Percentiles rank a stretch among this genome's conserved stretches.
phyloP scores from a whole-genome alignment of 1,140 invertebrate species.

The Drosophila funebris region DNA sequence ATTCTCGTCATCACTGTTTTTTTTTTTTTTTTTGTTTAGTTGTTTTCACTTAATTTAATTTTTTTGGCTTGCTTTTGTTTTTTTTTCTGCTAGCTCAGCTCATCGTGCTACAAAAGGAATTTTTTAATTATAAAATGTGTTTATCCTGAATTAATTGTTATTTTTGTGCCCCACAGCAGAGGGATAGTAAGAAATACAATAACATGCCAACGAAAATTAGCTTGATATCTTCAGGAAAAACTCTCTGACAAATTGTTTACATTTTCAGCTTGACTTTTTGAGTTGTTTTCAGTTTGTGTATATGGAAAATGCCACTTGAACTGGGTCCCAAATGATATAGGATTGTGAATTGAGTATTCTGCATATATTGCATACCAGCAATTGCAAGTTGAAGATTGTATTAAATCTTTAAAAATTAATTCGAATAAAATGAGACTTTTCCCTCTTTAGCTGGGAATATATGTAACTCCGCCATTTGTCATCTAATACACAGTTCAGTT shows the following conservation, averaged over 20 bases:
- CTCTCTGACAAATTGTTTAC: constrained; percentile 21
- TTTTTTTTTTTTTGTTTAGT: constrained; percentile 28
- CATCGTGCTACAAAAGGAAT: constrained; percentile 64
- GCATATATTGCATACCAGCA: no score
- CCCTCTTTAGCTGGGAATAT: no score
- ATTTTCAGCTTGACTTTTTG: constrained; percentile 18
- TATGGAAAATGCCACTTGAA: neutral
- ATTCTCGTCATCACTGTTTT: constrained; percentile 1
- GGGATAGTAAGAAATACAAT: constrained; percentile 1
- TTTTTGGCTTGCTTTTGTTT: constrained; percentile 46
- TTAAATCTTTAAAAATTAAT: no score
- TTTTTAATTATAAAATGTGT: constrained; percentile 82
- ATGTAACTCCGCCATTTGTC: no score
- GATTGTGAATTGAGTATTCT: neutral
- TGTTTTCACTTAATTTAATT: constrained; percentile 69
- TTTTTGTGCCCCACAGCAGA: constrained; percentile 32
- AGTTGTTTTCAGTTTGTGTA: neutral
- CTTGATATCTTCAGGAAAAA: constrained; percentile 10
- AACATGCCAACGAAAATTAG: constrained; percentile 20
- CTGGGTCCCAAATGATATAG: neutral
- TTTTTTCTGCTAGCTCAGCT: constrained; percentile 40
- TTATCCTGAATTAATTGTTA: constrained; percentile 80
- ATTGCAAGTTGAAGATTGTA: no score
- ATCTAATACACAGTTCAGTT: no score
- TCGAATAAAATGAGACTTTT: no score